These are phyloP conservation scores for Drosophila suzukii DNA, from an alignment of 1,140 invertebrate genomes.

Conservation along the genomic window DNA sequence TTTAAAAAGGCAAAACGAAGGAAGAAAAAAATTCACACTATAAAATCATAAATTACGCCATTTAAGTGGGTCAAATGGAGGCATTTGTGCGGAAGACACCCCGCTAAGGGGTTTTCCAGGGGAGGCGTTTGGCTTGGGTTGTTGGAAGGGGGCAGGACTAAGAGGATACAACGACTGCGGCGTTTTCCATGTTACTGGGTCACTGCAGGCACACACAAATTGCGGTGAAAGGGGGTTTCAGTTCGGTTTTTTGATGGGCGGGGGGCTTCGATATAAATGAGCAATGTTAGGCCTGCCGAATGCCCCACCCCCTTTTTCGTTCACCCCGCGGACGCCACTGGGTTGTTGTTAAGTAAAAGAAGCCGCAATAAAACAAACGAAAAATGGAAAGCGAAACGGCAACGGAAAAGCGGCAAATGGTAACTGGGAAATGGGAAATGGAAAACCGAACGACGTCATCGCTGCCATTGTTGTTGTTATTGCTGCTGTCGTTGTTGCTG, in stretches of 20 bases:
- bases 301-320: not conserved
- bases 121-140: not conserved
- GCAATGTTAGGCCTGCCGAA: slow-evolving; percentile 54
- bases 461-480: slow-evolving; percentile 27
- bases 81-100: slow-evolving; percentile 83
- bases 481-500: slow-evolving; percentile 18
- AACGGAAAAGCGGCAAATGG: slow-evolving; percentile 4
- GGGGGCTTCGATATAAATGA: slow-evolving; percentile 74
- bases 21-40: slow-evolving; percentile 70
- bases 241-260: not conserved
- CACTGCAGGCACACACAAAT: slow-evolving; percentile 83
- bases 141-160: not conserved
- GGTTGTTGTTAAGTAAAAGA: slow-evolving; percentile 60
- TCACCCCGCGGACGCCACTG: slow-evolving; percentile 5
- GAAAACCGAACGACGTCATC: slow-evolving; percentile 48
- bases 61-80: slow-evolving; percentile 84
- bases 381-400: slow-evolving; percentile 42
- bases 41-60: slow-evolving; percentile 82
- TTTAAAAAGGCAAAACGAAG: slow-evolving; percentile 51
- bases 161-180: slow-evolving; percentile 49
- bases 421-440: slow-evolving; percentile 39
- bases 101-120: slow-evolving; percentile 62
- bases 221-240: slow-evolving; percentile 38
- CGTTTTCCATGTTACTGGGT: slow-evolving; percentile 82
- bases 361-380: slow-evolving; percentile 72